Base-by-base conservation (phyloP, 2,113 vertebrate genomes). In the Microtus ochrogaster region DNA sequence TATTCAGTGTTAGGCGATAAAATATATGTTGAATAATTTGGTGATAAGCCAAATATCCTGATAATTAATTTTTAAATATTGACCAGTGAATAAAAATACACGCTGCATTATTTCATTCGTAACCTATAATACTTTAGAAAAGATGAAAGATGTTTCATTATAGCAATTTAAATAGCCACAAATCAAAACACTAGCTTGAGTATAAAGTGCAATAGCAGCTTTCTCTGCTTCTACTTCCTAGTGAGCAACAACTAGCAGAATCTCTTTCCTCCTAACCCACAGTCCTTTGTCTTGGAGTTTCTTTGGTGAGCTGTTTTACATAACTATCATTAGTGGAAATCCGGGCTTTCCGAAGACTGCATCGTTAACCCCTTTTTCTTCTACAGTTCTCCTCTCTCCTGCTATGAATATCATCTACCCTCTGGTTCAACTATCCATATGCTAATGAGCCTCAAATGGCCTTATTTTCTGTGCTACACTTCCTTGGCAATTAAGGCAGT, bases 401-500 rank as follows among this genome's bases (percentile, higher is more conserved):
- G 28, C 41, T 90, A n/a, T 84, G 41, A 88, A 79, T 77, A 41
- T 90, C 76, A 68, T 92, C 66, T 83, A 68, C 79, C 68, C 16
- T 89, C 58, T 86, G 61, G 36, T 91, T 92, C 90, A 77, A 79
- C 66, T 83, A 55, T 19, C 24, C 61, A 79, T 83, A 79, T 83
- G 68, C 55, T 86, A 95, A 47, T 0, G 3, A 93, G 26, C 10
- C 30, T 74, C 14, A 24, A 86, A 70, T 47, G 7, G 36, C 47
- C n/a, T 86, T 90, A 84, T 83, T 84, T 95, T 94, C 68, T 84
- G 6, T 26, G 79, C 55, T 26, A 72, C 2, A 72, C 44, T 92
- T 87, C 77, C 44, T 82, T 96, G 81, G 47, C 72, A 88, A 86
- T 77, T 83, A 96, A 82, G 3, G 78, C 49, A 95, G 76, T 13